Conservation (phyloP, 30 jellyfish, hydroid and myxozoan genomes). For the Chironex yamaguchii region DNA sequence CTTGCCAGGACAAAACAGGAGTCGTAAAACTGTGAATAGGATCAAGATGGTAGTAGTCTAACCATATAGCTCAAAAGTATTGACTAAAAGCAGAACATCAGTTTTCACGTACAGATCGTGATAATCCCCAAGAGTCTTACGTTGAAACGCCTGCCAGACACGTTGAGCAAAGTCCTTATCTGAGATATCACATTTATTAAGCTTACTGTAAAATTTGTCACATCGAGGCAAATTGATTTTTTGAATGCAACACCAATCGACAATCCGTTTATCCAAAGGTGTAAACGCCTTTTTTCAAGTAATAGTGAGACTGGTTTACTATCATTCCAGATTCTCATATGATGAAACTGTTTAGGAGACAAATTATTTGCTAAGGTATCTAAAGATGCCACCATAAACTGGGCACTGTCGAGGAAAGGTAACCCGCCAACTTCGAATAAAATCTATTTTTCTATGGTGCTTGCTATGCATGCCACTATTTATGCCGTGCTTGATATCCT, state of each 20-base stretch:
- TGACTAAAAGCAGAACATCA: constrained; percentile 56
- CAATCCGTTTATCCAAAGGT: too few relatives aligned
- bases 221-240: constrained; percentile 34
- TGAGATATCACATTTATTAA: neutral
- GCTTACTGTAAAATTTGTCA: constrained; percentile 7
- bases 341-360: too few relatives aligned
- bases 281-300: too few relatives aligned
- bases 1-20: constrained; percentile 73
- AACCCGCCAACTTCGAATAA: too few relatives aligned
- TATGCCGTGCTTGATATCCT: too few relatives aligned
- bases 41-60: constrained; percentile 14
- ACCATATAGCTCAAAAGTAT: constrained; percentile 19
- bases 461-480: too few relatives aligned
- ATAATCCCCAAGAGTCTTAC: constrained; percentile 5
- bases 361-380: too few relatives aligned
- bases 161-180: constrained; percentile 48
- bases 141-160: neutral
- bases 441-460: too few relatives aligned
- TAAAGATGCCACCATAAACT: too few relatives aligned
- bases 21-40: constrained; percentile 46
- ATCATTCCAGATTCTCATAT: too few relatives aligned
- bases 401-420: too few relatives aligned
- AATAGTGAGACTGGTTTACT: too few relatives aligned
- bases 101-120: constrained; percentile 2
- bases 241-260: neutral